Conservation (phyloP, 2,888 invertebrate species). For the Melieria omissa region DNA sequence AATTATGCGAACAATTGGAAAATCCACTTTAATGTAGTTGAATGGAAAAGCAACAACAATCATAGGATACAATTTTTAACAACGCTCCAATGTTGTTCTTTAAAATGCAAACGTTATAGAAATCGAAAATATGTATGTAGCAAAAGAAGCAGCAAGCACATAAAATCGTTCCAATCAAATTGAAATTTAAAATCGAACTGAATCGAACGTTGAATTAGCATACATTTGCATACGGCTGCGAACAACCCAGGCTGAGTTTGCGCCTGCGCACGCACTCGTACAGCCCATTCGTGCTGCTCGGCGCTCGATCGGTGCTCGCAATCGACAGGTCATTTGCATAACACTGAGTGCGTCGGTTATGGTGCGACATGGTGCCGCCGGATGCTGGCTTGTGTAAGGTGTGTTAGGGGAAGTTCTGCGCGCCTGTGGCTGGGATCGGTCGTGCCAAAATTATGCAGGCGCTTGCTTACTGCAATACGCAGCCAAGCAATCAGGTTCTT, state of each 20-base stretch:
- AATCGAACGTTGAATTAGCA: no score
- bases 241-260: background rate
- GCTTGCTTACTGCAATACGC: background rate
- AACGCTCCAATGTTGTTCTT: background rate
- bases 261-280: background rate
- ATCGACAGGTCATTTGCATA: conserved; percentile 63
- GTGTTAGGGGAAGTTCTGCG: conserved; percentile 12
- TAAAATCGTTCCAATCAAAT: background rate
- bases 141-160: background rate
- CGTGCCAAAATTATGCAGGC: conserved; percentile 61
- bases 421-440: conserved; percentile 22
- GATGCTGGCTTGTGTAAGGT: conserved; percentile 33
- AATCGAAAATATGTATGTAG: background rate
- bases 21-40: conserved; percentile 49
- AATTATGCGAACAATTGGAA: conserved; percentile 58
- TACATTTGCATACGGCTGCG: conserved; percentile 14
- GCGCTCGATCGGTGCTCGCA: conserved; percentile 38
- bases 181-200: no score
- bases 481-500: conserved; percentile 39
- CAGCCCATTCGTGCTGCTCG: conserved; percentile 33
- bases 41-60: background rate
- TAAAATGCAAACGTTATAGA: background rate
- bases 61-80: background rate
- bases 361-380: conserved; percentile 19
- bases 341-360: conserved; percentile 51